A percentile compares a stretch with the other conserved stretches of the same genome.
These are phyloP conservation scores for Plectropomus leopardus DNA, from an alignment of 2,113 vertebrate species.

Conservation along the genomic window DNA sequence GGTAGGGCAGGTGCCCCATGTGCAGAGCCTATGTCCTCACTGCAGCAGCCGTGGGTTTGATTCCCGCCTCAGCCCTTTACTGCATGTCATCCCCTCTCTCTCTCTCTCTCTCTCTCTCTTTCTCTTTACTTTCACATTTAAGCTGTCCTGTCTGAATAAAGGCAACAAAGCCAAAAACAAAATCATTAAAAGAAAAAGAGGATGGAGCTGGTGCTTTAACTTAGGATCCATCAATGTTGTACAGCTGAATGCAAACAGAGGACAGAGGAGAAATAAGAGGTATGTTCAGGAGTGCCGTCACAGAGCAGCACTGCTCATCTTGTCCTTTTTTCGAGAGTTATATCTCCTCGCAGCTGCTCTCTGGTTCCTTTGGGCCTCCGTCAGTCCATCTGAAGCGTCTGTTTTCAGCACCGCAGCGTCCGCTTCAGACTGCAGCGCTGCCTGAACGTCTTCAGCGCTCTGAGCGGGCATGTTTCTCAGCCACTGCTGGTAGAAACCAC, in stretches of 20 bases:
- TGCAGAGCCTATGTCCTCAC: too few relatives aligned
- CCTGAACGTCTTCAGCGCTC: slow-evolving; percentile 69
- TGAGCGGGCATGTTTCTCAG: slow-evolving; percentile 88
- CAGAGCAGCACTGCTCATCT: neutral
- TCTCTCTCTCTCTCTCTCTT: too few relatives aligned
- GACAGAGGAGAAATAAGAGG: neutral
- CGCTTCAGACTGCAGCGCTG: neutral
- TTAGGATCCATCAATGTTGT: neutral
- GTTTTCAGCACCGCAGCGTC: neutral
- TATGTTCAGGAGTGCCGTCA: slow-evolving; percentile 3
- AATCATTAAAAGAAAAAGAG: too few relatives aligned
- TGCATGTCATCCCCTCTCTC: too few relatives aligned
- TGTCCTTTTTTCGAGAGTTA: slow-evolving; percentile 16
- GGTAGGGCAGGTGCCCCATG: too few relatives aligned
- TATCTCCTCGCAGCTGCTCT: slow-evolving; percentile 55
- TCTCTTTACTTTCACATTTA: too few relatives aligned
- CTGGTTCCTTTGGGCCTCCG: slow-evolving; percentile 39
- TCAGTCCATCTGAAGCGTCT: slow-evolving; percentile 44
- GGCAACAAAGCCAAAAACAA: too few relatives aligned
- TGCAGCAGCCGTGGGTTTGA: too few relatives aligned
- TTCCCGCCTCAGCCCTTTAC: too few relatives aligned
- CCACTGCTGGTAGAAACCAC: slow-evolving; percentile 95
- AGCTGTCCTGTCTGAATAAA: too few relatives aligned
- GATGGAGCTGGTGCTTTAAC: neutral
- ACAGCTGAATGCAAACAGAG: slow-evolving; percentile 4